A percentile compares a stretch with the other conserved stretches of the same genome.
Conservation (phyloP, 2,797 vertebrate species). For the Melanotaenia trifasciata region DNA sequence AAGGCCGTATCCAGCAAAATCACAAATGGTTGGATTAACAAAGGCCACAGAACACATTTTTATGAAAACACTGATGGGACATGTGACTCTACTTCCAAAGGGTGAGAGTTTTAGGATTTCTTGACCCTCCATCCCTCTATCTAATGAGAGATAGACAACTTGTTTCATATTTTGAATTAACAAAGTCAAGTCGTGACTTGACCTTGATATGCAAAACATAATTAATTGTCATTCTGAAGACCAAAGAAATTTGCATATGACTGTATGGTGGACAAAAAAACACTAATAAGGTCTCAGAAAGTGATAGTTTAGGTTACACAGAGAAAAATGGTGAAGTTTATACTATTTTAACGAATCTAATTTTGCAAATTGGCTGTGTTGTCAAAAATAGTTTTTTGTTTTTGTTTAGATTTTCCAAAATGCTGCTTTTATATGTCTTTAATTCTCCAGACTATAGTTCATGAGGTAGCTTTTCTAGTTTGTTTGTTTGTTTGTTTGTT, state of each 20-base stretch:
- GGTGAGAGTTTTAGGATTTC: neutral
- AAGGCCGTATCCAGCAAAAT: slow-evolving; percentile 56
- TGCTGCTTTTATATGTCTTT: neutral
- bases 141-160: neutral
- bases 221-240: neutral
- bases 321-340: too few relatives aligned
- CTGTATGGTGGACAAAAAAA: neutral
- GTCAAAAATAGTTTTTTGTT: neutral
- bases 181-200: slow-evolving; percentile 1
- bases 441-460: neutral
- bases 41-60: slow-evolving; percentile 44
- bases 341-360: neutral
- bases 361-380: neutral
- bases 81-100: slow-evolving; percentile 18
- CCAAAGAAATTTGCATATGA: neutral
- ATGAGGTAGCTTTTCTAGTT: too few relatives aligned
- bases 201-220: neutral
- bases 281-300: neutral
- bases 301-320: neutral
- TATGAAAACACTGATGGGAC: slow-evolving; percentile 40
- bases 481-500: neutral
- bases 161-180: slow-evolving; percentile 1
- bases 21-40: slow-evolving; percentile 63
- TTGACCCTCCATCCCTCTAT: neutral
- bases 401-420: neutral